Evolutionary conservation across 2,888 invertebrate species (phyloP).

Genomic region (Bedellia somnulentella): DNA sequence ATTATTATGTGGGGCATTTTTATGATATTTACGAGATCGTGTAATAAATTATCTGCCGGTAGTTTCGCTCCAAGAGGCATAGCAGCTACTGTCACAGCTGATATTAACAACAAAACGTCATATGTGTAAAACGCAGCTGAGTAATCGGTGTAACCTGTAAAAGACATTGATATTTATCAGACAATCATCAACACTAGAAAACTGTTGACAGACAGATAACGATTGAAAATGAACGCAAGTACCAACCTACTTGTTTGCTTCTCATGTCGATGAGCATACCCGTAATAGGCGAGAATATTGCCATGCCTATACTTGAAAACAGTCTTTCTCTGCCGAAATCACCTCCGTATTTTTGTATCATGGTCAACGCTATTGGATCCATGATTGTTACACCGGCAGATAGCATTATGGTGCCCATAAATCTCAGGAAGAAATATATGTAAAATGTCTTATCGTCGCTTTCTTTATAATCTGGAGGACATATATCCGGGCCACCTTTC

Average conservation of each 20-base stretch:
- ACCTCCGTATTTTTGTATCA: constrained; percentile 82
- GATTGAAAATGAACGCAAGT: constrained; percentile 24
- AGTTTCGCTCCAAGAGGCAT: constrained; percentile 79
- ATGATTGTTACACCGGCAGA: constrained; percentile 85
- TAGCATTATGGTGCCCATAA: constrained; percentile 79
- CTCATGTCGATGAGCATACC: constrained; percentile 76
- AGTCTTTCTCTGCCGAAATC: constrained; percentile 80
- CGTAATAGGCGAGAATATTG: constrained; percentile 78
- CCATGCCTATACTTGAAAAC: constrained; percentile 82
- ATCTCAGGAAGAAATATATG: constrained; percentile 78
- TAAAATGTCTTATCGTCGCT: constrained; percentile 79
- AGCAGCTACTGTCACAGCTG: constrained; percentile 72
- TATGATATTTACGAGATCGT: constrained; percentile 73
- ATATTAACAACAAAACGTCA: constrained; percentile 71
- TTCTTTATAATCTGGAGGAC: constrained; percentile 78
- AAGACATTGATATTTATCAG: constrained; percentile 27
- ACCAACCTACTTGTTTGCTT: constrained; percentile 60
- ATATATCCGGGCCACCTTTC: constrained; percentile 74
- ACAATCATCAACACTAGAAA: constrained; percentile 34
- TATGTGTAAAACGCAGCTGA: constrained; percentile 87
- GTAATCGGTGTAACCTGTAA: constrained; percentile 77
- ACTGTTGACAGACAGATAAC: too few relatives aligned
- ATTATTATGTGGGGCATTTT: constrained; percentile 78
- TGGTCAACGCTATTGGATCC: constrained; percentile 84
- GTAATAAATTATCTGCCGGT: constrained; percentile 76